Evolutionary conservation across 2,888 invertebrate species (phyloP), one percentile per base, ranked within the genome.

Genomic region (Spicauda simplicius): DNA sequence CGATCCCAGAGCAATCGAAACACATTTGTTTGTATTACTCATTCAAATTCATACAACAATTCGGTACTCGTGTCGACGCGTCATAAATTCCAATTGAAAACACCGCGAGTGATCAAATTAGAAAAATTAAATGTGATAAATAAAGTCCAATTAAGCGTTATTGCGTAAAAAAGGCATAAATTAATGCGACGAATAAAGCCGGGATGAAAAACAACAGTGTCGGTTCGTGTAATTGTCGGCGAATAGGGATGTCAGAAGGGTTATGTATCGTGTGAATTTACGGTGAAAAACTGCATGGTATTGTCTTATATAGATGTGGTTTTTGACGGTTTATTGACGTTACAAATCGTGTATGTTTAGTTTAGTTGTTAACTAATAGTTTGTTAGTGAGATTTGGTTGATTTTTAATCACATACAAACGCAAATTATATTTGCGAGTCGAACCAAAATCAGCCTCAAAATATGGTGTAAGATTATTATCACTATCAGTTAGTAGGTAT

Each of bases 141-240:
- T 92, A 91, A 90, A 89, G 87, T 80, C 85, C 91, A 90, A 93
- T 93, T 92, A 93, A 91, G 82, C 80, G 83, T 93, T 93, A 93
- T 92, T 92, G 91, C 91, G 91, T 93, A 91, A 92, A 93, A 92
- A 91, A 91, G 84, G 91, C 90, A 93, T 93, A 92, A 92, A 91
- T 93, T 91, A 91, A 90, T 85, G 82, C 79, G 80, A 76, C 74
- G 82, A 79, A 77, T 70, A 61, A 78, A 74, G 77, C 78, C 76
- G 80, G 77, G 77, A 77, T 70, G 70, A 74, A 37, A 74, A 74
- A 77, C 71, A 71, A 57, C 65, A 72, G 76, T 77, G 78, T 70
- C 78, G 77, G 73, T 73, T 80, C 76, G 78, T 77, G 77, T 78
- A 79, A 80, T 79, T 81, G 80, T 78, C 80, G 78, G 80, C 74